phyloP scores from a whole-genome alignment of 2,113 vertebrate genomes.

The Melanostigma gelatinosum region DNA sequence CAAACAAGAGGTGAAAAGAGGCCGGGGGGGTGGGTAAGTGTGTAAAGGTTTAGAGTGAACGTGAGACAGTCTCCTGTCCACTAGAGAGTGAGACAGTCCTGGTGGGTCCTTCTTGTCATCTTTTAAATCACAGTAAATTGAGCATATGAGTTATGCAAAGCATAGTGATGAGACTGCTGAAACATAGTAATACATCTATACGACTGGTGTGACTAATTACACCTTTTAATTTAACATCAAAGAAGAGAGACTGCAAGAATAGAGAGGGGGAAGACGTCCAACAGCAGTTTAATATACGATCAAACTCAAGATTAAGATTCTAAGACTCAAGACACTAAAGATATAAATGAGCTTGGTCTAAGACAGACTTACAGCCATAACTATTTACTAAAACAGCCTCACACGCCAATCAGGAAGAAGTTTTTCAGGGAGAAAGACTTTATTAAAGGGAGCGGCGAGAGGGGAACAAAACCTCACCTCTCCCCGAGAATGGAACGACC shows the following conservation, averaged over 20 bases:
- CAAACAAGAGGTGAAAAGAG: slow-evolving; percentile 13
- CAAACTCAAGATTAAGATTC: slow-evolving; percentile 1
- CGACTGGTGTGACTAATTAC: background rate
- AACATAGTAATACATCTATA: background rate
- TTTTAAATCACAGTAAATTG: slow-evolving; percentile 11
- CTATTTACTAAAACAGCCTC: slow-evolving; percentile 5
- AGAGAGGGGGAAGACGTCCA: background rate
- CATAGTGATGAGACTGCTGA: background rate
- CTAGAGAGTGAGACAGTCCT: slow-evolving; percentile 1
- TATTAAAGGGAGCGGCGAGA: slow-evolving; percentile 1
- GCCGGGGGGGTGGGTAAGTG: slow-evolving; percentile 8
- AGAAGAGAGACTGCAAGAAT: background rate
- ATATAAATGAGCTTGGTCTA: background rate
- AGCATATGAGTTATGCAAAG: background rate
- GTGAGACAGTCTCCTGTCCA: slow-evolving; percentile 4
- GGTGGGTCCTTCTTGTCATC: background rate
- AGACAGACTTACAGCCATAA: background rate
- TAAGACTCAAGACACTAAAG: too few relatives aligned
- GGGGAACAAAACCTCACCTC: slow-evolving; percentile 58
- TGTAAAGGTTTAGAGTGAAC: slow-evolving; percentile 2
- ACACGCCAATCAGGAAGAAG: background rate
- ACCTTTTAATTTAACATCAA: background rate
- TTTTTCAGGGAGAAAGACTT: background rate
- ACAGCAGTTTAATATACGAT: background rate
- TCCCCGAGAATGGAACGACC: slow-evolving; percentile 73